Evolutionary conservation across 2,797 vertebrate genomes (phyloP).

Genomic region (Cebuella pygmaea): DNA sequence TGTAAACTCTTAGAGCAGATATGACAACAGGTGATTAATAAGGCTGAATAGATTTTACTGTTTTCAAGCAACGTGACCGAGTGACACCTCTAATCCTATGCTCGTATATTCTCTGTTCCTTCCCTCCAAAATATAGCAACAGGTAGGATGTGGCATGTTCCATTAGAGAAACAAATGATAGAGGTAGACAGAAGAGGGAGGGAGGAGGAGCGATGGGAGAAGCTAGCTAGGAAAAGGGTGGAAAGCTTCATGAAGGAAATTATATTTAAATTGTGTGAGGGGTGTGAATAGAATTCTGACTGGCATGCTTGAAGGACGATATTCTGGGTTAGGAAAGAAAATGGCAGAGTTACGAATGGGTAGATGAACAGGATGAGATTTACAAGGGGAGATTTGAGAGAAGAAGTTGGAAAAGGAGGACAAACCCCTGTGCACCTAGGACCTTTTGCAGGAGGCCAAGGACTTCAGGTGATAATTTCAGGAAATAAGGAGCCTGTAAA

Average conservation of each 20-base stretch:
- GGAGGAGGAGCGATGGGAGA: accelerated
- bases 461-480: neutral
- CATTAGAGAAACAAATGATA: neutral
- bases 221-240: neutral
- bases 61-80: neutral
- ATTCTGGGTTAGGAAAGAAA: neutral
- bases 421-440: neutral
- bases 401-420: neutral
- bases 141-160: neutral
- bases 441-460: neutral
- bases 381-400: neutral
- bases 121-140: neutral
- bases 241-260: neutral
- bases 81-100: neutral
- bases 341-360: neutral
- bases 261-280: neutral
- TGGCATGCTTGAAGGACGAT: neutral
- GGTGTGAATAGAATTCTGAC: neutral
- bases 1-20: neutral
- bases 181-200: neutral
- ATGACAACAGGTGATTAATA: neutral
- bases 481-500: neutral
- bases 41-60: neutral
- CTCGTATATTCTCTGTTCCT: neutral
- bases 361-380: neutral